Conservation (phyloP, 35 echinoderm and acorn worm species). For the Patiria miniata region DNA sequence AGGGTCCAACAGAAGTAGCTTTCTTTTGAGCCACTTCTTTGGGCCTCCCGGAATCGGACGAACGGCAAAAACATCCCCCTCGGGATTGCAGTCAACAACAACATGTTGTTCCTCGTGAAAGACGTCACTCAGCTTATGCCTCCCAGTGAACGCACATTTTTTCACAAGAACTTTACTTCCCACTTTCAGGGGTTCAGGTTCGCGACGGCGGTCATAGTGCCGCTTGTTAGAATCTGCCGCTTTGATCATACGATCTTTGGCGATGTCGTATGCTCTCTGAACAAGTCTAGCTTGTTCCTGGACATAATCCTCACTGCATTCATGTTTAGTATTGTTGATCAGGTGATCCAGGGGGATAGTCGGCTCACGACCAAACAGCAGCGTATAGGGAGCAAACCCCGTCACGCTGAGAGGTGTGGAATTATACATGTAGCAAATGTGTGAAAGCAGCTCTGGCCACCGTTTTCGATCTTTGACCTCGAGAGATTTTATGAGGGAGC, state of each 20-base stretch:
- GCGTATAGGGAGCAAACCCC: constrained; percentile 1
- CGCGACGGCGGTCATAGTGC: background rate
- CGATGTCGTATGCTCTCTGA: background rate
- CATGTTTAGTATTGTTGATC: background rate
- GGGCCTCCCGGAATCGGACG: background rate
- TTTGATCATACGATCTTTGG: background rate
- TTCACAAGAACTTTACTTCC: background rate
- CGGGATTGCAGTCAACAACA: background rate
- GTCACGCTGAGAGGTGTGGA: constrained; percentile 15
- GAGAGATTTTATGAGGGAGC: constrained; percentile 37
- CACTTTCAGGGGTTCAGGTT: background rate
- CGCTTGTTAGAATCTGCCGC: background rate
- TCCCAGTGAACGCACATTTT: background rate
- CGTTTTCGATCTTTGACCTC: constrained; percentile 23
- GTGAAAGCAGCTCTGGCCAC: constrained; percentile 38
- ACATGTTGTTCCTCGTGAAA: background rate
- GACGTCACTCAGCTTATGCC: background rate
- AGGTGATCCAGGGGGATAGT: background rate
- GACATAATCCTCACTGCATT: background rate
- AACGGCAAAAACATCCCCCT: background rate
- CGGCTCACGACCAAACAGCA: background rate
- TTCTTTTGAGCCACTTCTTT: background rate
- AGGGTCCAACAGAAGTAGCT: background rate
- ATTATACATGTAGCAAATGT: constrained; percentile 41
- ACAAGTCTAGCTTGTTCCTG: background rate